A percentile compares a stretch with the other conserved stretches of the same genome.
Conservation (phyloP, 2,113 vertebrate species). For the Chaenocephalus aceratus region DNA sequence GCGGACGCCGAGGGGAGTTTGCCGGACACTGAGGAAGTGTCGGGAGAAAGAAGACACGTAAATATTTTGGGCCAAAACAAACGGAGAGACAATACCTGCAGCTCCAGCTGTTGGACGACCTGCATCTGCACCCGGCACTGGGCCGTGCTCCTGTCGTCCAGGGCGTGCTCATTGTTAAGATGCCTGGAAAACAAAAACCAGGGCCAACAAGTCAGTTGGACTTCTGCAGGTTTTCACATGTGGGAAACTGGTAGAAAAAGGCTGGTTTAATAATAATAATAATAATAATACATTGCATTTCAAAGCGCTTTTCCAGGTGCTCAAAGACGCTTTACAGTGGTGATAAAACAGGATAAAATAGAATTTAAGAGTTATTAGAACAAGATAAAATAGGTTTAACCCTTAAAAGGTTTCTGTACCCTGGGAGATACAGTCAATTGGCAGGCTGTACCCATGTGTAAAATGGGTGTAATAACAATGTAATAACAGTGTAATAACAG, state of each 20-base stretch:
- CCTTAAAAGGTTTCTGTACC: too few relatives aligned
- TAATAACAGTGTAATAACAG: too few relatives aligned
- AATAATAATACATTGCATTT: too few relatives aligned
- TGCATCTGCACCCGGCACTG: conserved; percentile 99
- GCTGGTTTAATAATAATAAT: too few relatives aligned
- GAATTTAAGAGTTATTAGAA: too few relatives aligned
- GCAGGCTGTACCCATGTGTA: too few relatives aligned
- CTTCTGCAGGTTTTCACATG: conserved; percentile 47
- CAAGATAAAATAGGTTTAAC: too few relatives aligned
- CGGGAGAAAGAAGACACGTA: conserved; percentile 56
- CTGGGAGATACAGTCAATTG: too few relatives aligned
- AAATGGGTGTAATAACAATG: too few relatives aligned
- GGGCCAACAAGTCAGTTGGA: conserved; percentile 32
- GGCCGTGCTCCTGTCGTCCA: conserved; percentile 99
- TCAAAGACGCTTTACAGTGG: too few relatives aligned
- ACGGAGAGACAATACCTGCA: conserved; percentile 90
- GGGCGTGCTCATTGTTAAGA: conserved; percentile 99
- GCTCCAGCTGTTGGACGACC: conserved; percentile 99
- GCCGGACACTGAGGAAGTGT: conserved; percentile 54
- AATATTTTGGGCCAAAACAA: conserved; percentile 72
- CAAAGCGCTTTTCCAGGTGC: too few relatives aligned
- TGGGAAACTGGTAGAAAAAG: conserved; percentile 20
- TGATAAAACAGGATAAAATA: too few relatives aligned
- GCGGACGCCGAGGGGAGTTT: conserved; percentile 35
- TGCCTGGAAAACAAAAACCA: conserved; percentile 89